Conservation (phyloP, 1,140 invertebrate species). For the Manduca sexta region DNA sequence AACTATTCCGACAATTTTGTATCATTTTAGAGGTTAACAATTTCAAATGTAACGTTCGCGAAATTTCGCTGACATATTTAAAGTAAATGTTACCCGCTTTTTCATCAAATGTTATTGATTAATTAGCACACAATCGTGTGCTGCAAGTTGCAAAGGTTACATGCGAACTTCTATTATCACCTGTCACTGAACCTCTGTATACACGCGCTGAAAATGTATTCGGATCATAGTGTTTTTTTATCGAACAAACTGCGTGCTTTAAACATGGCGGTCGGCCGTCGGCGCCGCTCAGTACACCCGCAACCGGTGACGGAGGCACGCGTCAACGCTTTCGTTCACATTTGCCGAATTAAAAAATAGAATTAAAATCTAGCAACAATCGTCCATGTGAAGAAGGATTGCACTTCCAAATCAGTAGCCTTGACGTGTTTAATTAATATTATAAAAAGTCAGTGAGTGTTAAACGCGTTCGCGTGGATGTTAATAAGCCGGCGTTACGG, state of each 20-base stretch:
- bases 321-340: slow-evolving; percentile 30
- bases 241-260: slow-evolving; percentile 54
- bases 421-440: slow-evolving; percentile 16
- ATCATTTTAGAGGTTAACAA: too few relatives aligned
- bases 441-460: slow-evolving; percentile 38
- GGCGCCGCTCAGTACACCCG: slow-evolving; percentile 53
- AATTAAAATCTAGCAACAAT: slow-evolving; percentile 8
- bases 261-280: slow-evolving; percentile 55
- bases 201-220: not conserved
- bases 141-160: not conserved
- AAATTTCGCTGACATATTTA: too few relatives aligned
- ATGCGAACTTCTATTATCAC: not conserved
- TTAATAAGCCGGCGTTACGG: slow-evolving; percentile 45
- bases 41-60: too few relatives aligned
- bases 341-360: slow-evolving; percentile 29
- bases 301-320: slow-evolving; percentile 47
- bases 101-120: too few relatives aligned
- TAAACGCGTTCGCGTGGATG: slow-evolving; percentile 38
- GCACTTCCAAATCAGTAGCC: slow-evolving; percentile 8
- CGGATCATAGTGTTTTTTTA: slow-evolving; percentile 34
- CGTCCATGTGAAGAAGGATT: slow-evolving; percentile 15
- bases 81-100: too few relatives aligned
- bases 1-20: too few relatives aligned
- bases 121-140: too few relatives aligned
- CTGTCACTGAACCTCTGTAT: not conserved